Evolutionary conservation across 2,113 vertebrate genomes (phyloP).

Genomic region (Rousettus leschenaultii): DNA sequence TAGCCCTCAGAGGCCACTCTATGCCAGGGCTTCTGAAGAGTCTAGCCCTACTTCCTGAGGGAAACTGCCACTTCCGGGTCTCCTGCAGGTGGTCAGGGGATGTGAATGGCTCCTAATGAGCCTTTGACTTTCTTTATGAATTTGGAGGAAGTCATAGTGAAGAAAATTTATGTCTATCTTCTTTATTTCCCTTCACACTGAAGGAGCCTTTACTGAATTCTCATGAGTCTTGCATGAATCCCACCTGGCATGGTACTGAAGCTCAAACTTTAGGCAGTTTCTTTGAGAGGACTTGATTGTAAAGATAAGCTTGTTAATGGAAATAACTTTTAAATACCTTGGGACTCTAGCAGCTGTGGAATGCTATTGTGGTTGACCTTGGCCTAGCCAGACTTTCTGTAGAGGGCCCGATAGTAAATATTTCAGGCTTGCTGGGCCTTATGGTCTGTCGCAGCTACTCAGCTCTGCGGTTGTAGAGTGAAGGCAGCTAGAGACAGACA

Average conservation of each 20-base stretch:
- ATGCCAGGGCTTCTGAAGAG: background rate
- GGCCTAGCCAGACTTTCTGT: background rate
- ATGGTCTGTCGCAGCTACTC: background rate
- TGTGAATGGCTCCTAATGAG: background rate
- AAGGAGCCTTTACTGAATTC: background rate
- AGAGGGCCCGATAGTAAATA: background rate
- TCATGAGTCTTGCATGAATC: background rate
- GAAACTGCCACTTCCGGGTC: background rate
- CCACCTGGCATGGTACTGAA: background rate
- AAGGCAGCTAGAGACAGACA: background rate
- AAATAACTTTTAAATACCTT: background rate
- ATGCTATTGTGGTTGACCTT: background rate
- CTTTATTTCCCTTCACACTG: background rate
- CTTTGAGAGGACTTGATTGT: conserved; percentile 4
- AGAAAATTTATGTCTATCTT: background rate
- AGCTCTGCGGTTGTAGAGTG: background rate
- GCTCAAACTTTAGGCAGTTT: background rate
- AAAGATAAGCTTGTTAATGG: background rate
- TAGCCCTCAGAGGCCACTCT: too few species aligned
- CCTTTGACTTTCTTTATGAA: background rate
- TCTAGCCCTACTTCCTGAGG: background rate
- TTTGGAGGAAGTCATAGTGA: background rate
- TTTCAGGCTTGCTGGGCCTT: background rate
- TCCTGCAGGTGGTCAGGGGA: background rate
- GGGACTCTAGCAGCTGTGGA: background rate